Base-by-base conservation (phyloP, 2,888 invertebrate species). In the Tinea semifulvella region DNA sequence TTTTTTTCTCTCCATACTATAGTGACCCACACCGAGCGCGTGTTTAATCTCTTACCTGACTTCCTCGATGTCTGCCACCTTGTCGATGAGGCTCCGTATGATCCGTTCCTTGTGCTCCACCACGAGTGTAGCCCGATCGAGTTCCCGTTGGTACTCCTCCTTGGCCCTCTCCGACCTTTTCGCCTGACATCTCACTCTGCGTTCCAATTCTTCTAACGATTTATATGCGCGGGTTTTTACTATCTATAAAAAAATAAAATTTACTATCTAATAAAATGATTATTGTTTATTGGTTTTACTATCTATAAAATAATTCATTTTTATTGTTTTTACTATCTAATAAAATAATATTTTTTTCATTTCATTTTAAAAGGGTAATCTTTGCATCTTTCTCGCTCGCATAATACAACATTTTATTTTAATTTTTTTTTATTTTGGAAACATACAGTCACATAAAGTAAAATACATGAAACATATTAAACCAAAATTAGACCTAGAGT, bases 141-240 rank as follows among this genome's bases (percentile, higher is more conserved):
- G 51, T 48, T 82, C 80, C 1, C 73, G 56, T 1, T 66, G 55
- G 51, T 72, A 65, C 49, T 70, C 73, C 0, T 64, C 54, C 31
- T 77, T 75, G 47, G 76, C 70, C 1, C 52, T 52, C 42, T 68
- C 66, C 0, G 81, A 69, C 0, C 72, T 55, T 0, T 65, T 58
- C 52, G 80, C 76, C 46, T 83, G 82, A 26, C 70, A 68, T n/a
- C 68, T 53, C 13, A 83, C 74, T 3, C 81, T 74, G 10, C 73
- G 68, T 49, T 83, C 83, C 1, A 83, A 50, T 50, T 79, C 77
- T 19, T 77, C 74, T 1, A 84, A 60, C 0, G 83, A 82, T 0
- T 65, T 63, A 54, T 76, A 69, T 0, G 83, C 83, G 14, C 77
- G 74, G 16, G 75, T 64, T 53, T 82, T 82, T 10, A 83, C 83